These are phyloP conservation scores for Osedax frankpressi DNA, from an alignment of 2,888 invertebrate genomes.

Conservation along the genomic window DNA sequence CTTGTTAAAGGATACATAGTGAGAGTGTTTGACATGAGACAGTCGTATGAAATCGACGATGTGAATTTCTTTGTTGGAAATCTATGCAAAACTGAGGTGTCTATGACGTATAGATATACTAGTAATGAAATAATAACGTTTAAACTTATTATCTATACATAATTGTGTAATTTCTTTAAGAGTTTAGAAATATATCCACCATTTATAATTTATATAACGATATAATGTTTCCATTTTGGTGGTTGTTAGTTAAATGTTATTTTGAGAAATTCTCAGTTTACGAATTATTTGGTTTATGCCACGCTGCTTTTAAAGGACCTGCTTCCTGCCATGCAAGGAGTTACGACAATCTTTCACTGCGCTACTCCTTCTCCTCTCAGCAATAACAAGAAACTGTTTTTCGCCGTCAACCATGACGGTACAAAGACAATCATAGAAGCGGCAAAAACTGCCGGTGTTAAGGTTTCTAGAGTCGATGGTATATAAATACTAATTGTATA, in stretches of 20 bases:
- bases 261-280: not conserved
- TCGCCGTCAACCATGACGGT: conserved; percentile 34
- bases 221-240: not conserved
- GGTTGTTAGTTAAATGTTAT: not conserved
- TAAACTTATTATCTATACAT: too few relatives aligned
- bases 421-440: conserved; percentile 32
- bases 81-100: conserved; percentile 35
- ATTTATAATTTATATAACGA: not conserved
- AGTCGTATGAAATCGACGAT: conserved; percentile 31
- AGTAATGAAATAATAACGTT: too few relatives aligned
- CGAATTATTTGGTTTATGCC: conserved; percentile 1
- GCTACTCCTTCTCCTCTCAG: conserved; percentile 36
- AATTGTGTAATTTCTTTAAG: too few relatives aligned
- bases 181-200: too few relatives aligned
- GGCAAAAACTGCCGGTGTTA: conserved; percentile 32
- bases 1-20: conserved; percentile 31
- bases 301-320: conserved; percentile 31
- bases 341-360: conserved; percentile 35
- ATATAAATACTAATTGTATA: too few relatives aligned
- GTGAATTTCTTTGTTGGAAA: conserved; percentile 33
- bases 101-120: too few relatives aligned
- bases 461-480: too few relatives aligned
- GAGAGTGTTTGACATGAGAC: conserved; percentile 33
- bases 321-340: conserved; percentile 30
- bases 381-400: conserved; percentile 35